Evolutionary conservation across 2,113 vertebrate species (phyloP), one percentile per base, ranked within the genome.

Genomic region (Plestiodon gilberti): DNA sequence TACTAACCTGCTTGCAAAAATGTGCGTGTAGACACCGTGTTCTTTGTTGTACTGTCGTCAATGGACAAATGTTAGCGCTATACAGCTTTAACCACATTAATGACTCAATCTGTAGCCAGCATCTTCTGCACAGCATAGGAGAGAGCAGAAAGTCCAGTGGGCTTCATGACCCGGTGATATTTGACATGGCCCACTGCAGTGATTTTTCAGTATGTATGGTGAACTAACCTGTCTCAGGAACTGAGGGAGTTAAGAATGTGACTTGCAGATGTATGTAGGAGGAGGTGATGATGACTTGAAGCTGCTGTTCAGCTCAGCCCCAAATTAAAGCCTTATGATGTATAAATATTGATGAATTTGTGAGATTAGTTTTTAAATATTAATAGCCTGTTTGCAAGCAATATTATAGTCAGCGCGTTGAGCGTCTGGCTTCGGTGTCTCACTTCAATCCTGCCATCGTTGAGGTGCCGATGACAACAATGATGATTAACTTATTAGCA

Each of bases 341-440:
- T 33, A 83, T 87, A 82, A 87, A 78, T 87, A 87, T 82, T 61
- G 86, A 82, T 78, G 80, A 59, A 76, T 69, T 20, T 61, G 14
- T 48, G 74, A 82, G 74, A 78, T 77, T 69, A 70, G 80, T 28
- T 75, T 87, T 87, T 70, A 87, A 87, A 87, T 83, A 87, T 87
- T 70, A 62, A 83, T 83, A 15, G 15, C 52, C 80, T 48, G 35
- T 87, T 87, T 87, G 86, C 62, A 78, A 78, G 86, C 81, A 78
- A 20, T 62, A 43, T 78, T 59, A 35, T 25, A 71, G 74, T 25
- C 52, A 38, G 33, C 35, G 70, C 70, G 62, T 75, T 78, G 55
- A 11, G 80, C 1, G 30, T 70, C 65, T 48, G 79, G 18, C 70
- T 75, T 55, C 13, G 6, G 25, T 57, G n/a, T 74, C 48, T 1